Base-by-base conservation (phyloP, 2,113 vertebrate genomes). In the Marcusenius ussheri region DNA sequence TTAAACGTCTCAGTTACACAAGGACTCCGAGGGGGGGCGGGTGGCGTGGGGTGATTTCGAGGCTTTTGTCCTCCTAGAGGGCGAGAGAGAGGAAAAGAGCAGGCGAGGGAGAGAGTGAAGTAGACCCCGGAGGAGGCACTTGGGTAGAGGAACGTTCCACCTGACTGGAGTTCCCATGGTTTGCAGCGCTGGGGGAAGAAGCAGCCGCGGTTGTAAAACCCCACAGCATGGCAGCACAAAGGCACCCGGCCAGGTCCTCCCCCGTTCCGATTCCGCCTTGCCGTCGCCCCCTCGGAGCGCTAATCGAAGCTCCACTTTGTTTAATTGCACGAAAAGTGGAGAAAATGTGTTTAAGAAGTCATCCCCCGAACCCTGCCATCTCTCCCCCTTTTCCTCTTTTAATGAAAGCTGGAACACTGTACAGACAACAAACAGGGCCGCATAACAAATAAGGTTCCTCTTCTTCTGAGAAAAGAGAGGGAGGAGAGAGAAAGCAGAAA, bases 151-250 rank as follows among this genome's bases (percentile, higher is more conserved):
- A 97, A 97, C 56, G 98, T 99, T 99, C 98, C 98, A 99, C 97
- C 98, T 98, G 97, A 99, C 97, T 98, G 98, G 95, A 98, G 98
- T 99, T 99, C 98, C 98, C 98, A 99, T 99, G 98, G 98, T 98
- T 97, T 97, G 94, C 94, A 15, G 95, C 97, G 97, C 97, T 97
- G 95, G 96, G 96, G 97, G 96, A 9, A 97, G 97, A 99, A 99
- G 98, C 98, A 99, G 98, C 98, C 97, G 97, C 97, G 96, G 98
- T 98, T 98, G 99, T 99, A 99, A 88, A 99, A 99, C 98, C 98
- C 96, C 95, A 84, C 45, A 94, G 96, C 97, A 97, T 99, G 99
- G 98, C 98, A 96, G 97, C 94, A 95, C 97, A 95, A 98, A 98
- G 98, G 99, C 98, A 97, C 97, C 95, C 96, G 97, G 98, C 97